phyloP scores from a whole-genome alignment of 1,140 invertebrate genomes.

The Gonatopus flavifemur region DNA sequence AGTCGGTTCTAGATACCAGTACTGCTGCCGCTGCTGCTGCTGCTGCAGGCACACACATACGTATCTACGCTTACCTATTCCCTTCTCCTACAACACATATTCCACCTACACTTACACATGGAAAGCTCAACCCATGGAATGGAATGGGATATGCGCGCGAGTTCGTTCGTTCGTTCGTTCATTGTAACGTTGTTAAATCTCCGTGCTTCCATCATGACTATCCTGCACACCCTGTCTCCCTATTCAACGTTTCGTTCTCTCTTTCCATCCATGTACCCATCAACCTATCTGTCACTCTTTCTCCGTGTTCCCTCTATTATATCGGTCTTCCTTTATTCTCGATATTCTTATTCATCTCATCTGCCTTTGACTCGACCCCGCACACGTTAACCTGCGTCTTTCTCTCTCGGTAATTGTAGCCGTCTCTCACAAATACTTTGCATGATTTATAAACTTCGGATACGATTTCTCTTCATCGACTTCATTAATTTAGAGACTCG shows the following conservation, averaged over 20 bases:
- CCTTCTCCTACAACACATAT: too few species aligned
- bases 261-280: not conserved
- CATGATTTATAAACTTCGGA: slow-evolving; percentile 17
- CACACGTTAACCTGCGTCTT: not conserved
- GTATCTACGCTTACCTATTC: too few species aligned
- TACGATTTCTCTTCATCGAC: too few species aligned
- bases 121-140: slow-evolving; percentile 11
- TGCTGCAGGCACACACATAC: too few species aligned
- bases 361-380: not conserved
- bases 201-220: slow-evolving; percentile 42
- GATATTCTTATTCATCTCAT: too few species aligned
- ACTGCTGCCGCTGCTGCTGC: too few species aligned
- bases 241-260: not conserved
- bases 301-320: too few species aligned
- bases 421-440: slow-evolving; percentile 8
- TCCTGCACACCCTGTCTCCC: slow-evolving; percentile 1
- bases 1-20: too few species aligned
- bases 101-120: too few species aligned
- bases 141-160: slow-evolving; percentile 34
- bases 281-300: not conserved
- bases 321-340: too few species aligned
- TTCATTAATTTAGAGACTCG: too few species aligned
- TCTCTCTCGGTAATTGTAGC: slow-evolving; percentile 9
- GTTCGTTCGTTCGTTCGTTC: slow-evolving; percentile 49
- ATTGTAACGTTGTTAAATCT: slow-evolving; percentile 56